A percentile compares a stretch with the other conserved stretches of the same genome.
Evolutionary conservation across 2,888 invertebrate genomes (phyloP).

Genomic region (Calameuta filiformis): DNA sequence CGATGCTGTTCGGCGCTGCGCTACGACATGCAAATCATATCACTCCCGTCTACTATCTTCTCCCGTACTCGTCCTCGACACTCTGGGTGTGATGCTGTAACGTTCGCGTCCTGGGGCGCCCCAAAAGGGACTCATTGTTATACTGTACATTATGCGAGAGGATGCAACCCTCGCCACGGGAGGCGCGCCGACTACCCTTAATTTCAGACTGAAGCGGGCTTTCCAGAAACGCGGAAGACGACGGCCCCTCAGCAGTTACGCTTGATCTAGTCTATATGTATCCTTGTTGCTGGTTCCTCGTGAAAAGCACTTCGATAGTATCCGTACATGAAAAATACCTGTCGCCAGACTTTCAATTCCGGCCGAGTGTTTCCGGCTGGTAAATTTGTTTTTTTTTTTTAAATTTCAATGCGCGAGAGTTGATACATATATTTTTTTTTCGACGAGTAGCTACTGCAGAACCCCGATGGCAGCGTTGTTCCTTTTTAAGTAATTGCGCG

Average conservation of each 20-base stretch:
- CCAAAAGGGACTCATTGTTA: conserved; percentile 26
- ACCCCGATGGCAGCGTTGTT: background rate
- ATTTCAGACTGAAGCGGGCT: background rate
- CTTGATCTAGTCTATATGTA: background rate
- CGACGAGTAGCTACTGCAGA: background rate
- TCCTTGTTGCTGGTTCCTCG: background rate
- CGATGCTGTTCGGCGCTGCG: conserved; percentile 36
- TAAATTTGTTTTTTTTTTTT: background rate
- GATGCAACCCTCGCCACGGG: conserved; percentile 2
- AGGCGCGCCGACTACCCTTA: background rate
- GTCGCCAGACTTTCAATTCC: background rate
- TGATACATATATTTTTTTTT: background rate
- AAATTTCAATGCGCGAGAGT: background rate
- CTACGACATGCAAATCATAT: conserved; percentile 60
- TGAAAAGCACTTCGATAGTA: background rate
- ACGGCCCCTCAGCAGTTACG: background rate
- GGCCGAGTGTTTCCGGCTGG: background rate
- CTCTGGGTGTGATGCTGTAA: conserved; percentile 38
- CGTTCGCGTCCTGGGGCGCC: conserved; percentile 31
- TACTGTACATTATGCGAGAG: conserved; percentile 13
- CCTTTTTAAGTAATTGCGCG: background rate
- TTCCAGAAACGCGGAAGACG: background rate
- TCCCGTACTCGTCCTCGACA: conserved; percentile 13
- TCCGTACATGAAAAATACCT: background rate
- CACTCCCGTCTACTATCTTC: conserved; percentile 38